Base-by-base conservation (phyloP, 1,140 invertebrate species). In the Araneus ventricosus region DNA sequence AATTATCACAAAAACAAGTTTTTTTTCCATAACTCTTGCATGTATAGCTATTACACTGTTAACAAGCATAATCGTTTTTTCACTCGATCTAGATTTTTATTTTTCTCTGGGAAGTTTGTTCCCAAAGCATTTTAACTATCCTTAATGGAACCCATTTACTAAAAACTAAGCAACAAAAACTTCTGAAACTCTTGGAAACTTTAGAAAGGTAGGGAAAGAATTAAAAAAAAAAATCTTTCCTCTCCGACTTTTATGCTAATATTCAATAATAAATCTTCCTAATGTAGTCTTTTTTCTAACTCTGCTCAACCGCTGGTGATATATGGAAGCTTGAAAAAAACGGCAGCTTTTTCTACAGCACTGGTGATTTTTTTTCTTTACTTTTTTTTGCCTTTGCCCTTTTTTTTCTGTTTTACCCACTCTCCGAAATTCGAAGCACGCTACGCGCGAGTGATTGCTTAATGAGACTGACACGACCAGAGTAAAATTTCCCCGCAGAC, bases 401-500 rank as follows among this genome's bases (percentile, higher is more conserved):
- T 82, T 27, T 84, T 34, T 75, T 61, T 63, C 75, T 70, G 4
- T 30, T 87, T 87, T 82, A 45, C 37, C 70, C 79, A 70, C 57
- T 85, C 59, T 79, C 27, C 37, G 34, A 37, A 67, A 86, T 84
- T n/a, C 90, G 52, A 70, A 67, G 45, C 88, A 92, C 82, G 90
- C 85, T 86, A 85, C 82, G 79, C 90, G 59, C 90, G 80, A 86
- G 57, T 86, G 90, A 37, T 85, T 92, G 10, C 39, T 57, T 92
- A 92, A 92, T 92, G 90, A 92, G 90, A 85, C 27, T 52, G 82
- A 57, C 82, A 90, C 52, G 67, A 75, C 41, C 30, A 82, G 89
- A 82, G 34, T 84, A 57, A 90, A 90, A 80, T 90, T 90, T 90
- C 89, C 45, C 75, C 89, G 41, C 89, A 82, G 70, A 90, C 75